Evolutionary conservation across 2,888 invertebrate genomes (phyloP), one percentile per base, ranked within the genome.

Genomic region (Limnephilus auricula): DNA sequence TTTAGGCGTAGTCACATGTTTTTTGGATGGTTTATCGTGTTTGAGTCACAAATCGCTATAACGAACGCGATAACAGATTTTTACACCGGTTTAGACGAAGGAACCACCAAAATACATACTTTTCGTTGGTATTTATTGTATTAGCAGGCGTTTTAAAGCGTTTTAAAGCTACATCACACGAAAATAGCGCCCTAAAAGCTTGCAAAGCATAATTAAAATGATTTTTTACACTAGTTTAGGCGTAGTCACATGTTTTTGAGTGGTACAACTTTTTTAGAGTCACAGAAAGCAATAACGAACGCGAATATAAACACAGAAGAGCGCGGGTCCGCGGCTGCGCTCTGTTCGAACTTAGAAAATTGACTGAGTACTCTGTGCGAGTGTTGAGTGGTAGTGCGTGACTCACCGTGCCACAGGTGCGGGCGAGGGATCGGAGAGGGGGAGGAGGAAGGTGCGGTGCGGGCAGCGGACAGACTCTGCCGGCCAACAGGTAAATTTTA

Each of bases 371-470:
- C 50, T 45, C 30, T 31, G 13, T 45, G 86, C 86, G 50, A 86
- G 45, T 50, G 86, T 18, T 18, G 84, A 18, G 40, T 25, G 37
- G 9, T 25, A 32, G 25, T 45, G 86, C 86, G 86, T 86, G 86
- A 86, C 50, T 86, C 86, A 86, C 50, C 65, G 40, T 12, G 65
- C 34, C 84, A 32, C 65, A 50, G 82, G 50, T 50, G 50, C 86
- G 31, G 86, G 86, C 50, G 86, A 65, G 5, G 65, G 86, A 32
- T 31, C 30, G 45, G 50, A 12, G 31, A 30, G 30, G 85, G 13
- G 82, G 12, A 50, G 6, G 82, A 6, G 85, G 30, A 13, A 30
- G 37, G 15, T n/a, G 15, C 32, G 25, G 45, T 25, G 6, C 45
- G 40, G 45, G 40, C 13, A 40, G n/a, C 25, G 65, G 65, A n/a